phyloP scores from a whole-genome alignment of 1,140 invertebrate species.

The Apis laboriosa region DNA sequence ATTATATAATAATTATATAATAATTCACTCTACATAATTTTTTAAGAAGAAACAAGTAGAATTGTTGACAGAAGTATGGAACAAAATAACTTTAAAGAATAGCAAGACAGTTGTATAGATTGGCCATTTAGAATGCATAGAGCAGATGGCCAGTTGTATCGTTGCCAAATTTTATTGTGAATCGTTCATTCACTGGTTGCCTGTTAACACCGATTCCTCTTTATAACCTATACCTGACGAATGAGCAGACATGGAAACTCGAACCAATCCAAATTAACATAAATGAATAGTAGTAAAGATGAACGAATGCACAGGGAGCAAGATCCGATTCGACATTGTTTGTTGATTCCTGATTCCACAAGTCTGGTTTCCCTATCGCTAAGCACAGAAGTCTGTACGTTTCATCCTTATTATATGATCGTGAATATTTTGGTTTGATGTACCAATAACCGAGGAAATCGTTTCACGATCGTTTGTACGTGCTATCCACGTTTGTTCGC shows the following conservation, averaged over 20 bases:
- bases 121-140: neutral
- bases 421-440: neutral
- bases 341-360: neutral
- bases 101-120: slow-evolving; percentile 39
- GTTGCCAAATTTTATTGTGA: slow-evolving; percentile 70
- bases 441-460: too few relatives aligned
- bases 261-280: neutral
- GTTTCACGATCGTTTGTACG: too few relatives aligned
- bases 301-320: neutral
- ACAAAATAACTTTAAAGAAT: neutral
- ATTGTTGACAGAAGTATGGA: neutral
- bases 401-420: neutral
- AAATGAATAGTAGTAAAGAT: neutral
- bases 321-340: neutral
- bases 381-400: too few relatives aligned
- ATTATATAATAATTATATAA: too few relatives aligned
- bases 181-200: slow-evolving; percentile 67
- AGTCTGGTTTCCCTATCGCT: too few relatives aligned
- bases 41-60: too few relatives aligned
- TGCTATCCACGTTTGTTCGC: too few relatives aligned
- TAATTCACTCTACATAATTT: too few relatives aligned
- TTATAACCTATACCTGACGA: neutral
- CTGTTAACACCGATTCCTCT: slow-evolving; percentile 39
- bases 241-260: neutral
- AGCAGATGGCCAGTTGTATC: slow-evolving; percentile 61